These are phyloP conservation scores for Uloborus plumipes DNA, from an alignment of 2,888 invertebrate species.

Conservation along the genomic window DNA sequence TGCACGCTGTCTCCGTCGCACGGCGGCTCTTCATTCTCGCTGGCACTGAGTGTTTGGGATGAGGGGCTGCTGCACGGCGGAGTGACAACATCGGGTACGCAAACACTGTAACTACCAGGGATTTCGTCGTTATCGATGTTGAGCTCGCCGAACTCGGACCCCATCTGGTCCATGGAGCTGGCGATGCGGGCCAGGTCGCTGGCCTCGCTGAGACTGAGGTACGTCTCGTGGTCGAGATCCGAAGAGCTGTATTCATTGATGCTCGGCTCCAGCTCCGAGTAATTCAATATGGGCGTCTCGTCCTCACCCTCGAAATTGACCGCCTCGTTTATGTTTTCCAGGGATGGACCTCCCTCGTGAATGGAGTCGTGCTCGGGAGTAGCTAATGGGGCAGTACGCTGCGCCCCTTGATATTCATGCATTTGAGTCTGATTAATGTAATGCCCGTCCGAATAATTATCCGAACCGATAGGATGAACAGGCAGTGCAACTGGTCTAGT, in stretches of 20 bases:
- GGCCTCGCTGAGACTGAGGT: constrained; percentile 49
- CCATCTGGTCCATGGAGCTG: constrained; percentile 34
- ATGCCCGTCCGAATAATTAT: constrained; percentile 32
- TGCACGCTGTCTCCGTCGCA: constrained; percentile 40
- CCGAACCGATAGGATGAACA: constrained; percentile 31
- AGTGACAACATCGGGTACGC: constrained; percentile 41
- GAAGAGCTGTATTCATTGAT: constrained; percentile 43
- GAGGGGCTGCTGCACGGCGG: constrained; percentile 60
- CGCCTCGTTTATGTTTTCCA: constrained; percentile 73
- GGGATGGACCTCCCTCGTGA: constrained; percentile 75
- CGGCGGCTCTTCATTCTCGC: constrained; percentile 61
- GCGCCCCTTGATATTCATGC: constrained; percentile 13
- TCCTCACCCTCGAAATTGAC: constrained; percentile 50
- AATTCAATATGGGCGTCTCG: constrained; percentile 44
- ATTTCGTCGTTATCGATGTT: constrained; percentile 51
- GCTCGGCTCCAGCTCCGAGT: constrained; percentile 45
- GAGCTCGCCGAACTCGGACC: constrained; percentile 31
- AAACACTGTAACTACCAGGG: constrained; percentile 48
- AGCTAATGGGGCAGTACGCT: constrained; percentile 74
- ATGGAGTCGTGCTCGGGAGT: constrained; percentile 78
- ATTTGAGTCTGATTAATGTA: constrained; percentile 34
- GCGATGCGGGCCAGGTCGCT: constrained; percentile 50
- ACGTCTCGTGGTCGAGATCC: constrained; percentile 54
- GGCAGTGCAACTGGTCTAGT: constrained; percentile 53
- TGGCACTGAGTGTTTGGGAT: constrained; percentile 64